Percentiles rank a stretch among this genome's conserved stretches.
phyloP scores from a whole-genome alignment of 2,888 invertebrate genomes.

The Stenodema calcarata region DNA sequence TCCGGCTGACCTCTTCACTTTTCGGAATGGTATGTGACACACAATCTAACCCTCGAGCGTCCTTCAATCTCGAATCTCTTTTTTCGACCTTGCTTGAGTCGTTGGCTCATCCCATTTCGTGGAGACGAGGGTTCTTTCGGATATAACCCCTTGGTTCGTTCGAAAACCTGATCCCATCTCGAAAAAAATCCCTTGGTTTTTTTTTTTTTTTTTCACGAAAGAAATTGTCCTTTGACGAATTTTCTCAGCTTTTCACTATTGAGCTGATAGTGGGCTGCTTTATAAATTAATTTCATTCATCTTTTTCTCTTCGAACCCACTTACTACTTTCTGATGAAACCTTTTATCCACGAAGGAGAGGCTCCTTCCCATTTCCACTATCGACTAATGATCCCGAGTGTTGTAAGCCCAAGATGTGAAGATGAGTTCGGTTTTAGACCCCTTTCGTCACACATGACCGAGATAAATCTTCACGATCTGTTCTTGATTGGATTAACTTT shows the following conservation, averaged over 20 bases:
- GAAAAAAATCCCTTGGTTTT: no score
- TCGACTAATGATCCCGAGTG: background rate
- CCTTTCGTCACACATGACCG: background rate
- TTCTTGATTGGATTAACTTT: background rate
- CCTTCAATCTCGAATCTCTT: background rate
- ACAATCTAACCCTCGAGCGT: background rate
- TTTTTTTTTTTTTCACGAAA: background rate
- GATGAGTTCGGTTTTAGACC: background rate
- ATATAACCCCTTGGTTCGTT: background rate
- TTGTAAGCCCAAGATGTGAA: background rate
- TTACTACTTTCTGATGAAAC: background rate
- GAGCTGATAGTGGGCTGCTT: no score
- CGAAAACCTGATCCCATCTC: background rate
- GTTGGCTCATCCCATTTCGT: slow-evolving; percentile 16
- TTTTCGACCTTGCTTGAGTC: background rate
- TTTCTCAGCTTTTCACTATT: no score
- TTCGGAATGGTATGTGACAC: slow-evolving; percentile 32
- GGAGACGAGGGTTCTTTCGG: background rate
- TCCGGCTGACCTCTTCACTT: slow-evolving; percentile 28
- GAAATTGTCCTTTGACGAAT: background rate
- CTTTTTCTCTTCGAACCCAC: background rate
- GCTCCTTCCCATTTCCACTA: background rate
- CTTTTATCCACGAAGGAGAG: background rate
- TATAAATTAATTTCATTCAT: no score
- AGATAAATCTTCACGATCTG: background rate